Evolutionary conservation across 2,888 invertebrate genomes (phyloP).

Genomic region (Pachliopta kotzebuea): DNA sequence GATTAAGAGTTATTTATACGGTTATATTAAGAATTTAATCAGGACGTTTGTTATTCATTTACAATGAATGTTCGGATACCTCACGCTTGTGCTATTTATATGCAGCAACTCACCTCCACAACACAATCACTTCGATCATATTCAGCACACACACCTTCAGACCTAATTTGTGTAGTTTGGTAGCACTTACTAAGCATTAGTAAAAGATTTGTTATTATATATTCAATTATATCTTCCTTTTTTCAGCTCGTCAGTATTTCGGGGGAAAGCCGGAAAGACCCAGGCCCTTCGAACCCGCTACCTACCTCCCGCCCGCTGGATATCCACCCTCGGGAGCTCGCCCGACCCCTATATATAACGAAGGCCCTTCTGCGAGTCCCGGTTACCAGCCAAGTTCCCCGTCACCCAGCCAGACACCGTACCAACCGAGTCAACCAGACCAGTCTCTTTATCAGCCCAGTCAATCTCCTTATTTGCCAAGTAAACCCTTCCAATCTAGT

Average conservation of each 20-base stretch:
- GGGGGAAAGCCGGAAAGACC: constrained; percentile 84
- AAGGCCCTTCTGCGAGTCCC: constrained; percentile 55
- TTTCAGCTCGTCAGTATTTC: constrained; percentile 85
- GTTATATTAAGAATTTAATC: background rate
- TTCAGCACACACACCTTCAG: constrained; percentile 11
- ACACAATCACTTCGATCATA: constrained; percentile 7
- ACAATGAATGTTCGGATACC: too few relatives aligned
- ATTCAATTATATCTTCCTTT: background rate
- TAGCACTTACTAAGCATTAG: too few relatives aligned
- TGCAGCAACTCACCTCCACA: too few relatives aligned
- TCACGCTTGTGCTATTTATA: background rate
- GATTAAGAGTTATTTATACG: background rate
- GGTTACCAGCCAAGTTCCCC: constrained; percentile 44
- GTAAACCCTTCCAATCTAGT: constrained; percentile 40
- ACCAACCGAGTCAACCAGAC: constrained; percentile 38
- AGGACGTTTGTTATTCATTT: background rate
- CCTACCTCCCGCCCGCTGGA: constrained; percentile 65
- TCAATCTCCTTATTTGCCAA: constrained; percentile 38
- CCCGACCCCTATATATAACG: constrained; percentile 65
- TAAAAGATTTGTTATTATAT: too few relatives aligned
- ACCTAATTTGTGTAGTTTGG: too few relatives aligned
- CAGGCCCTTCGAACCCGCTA: constrained; percentile 83
- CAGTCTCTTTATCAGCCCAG: constrained; percentile 37
- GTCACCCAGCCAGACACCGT: constrained; percentile 37
- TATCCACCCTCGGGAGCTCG: constrained; percentile 65